A percentile compares a stretch with the other conserved stretches of the same genome.
These are phyloP conservation scores for Catocala sponsa DNA, from an alignment of 2,888 invertebrate genomes.

Conservation along the genomic window DNA sequence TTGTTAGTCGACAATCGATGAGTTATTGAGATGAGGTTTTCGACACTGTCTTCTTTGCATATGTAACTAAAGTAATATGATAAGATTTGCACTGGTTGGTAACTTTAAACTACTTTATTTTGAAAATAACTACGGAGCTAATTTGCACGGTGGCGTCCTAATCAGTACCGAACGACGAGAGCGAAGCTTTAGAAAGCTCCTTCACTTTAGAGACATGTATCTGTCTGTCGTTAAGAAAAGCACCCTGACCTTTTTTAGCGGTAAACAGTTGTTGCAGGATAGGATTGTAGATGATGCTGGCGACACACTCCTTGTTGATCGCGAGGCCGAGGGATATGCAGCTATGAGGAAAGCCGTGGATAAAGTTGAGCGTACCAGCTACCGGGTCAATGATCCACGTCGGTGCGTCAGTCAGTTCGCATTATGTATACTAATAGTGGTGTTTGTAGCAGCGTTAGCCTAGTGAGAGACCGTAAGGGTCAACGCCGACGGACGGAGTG, in stretches of 20 bases:
- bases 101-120: no score
- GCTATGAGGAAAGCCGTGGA: slow-evolving; percentile 96
- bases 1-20: no score
- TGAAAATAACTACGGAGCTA: no score
- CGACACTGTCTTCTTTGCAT: no score
- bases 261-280: slow-evolving; percentile 95
- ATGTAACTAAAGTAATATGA: no score
- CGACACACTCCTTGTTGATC: slow-evolving; percentile 89
- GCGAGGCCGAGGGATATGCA: slow-evolving; percentile 96
- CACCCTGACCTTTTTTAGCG: slow-evolving; percentile 94
- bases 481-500: no score
- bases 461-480: no score
- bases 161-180: no score
- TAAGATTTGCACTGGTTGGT: no score
- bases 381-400: slow-evolving; percentile 99
- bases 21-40: no score
- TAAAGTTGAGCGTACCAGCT: slow-evolving; percentile 99
- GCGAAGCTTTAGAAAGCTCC: slow-evolving; percentile 90
- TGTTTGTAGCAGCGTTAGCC: no score
- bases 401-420: slow-evolving; percentile 94
- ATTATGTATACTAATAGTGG: slow-evolving; percentile 43
- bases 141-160: no score
- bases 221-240: slow-evolving; percentile 93
- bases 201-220: slow-evolving; percentile 92
- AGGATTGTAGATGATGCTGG: slow-evolving; percentile 98